These are phyloP conservation scores for Rallus crepitans DNA, from an alignment of 2,797 vertebrate genomes.

Conservation along the genomic window DNA sequence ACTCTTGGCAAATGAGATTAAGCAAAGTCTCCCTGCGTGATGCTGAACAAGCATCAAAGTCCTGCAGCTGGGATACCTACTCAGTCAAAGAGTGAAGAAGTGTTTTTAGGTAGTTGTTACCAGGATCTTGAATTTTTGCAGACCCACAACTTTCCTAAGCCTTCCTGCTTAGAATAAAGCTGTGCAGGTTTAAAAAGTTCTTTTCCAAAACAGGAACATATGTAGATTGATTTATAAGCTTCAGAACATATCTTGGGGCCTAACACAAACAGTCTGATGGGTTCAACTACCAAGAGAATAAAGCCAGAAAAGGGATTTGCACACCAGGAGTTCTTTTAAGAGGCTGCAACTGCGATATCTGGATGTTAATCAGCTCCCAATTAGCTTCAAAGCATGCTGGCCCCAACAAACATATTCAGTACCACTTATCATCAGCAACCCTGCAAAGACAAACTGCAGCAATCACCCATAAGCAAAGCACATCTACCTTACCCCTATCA, in stretches of 20 bases:
- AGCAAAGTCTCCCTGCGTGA: neutral
- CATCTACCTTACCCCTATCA: neutral
- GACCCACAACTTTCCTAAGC: neutral
- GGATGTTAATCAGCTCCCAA: neutral
- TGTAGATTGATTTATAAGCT: accelerated
- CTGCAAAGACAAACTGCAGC: conserved; percentile 1
- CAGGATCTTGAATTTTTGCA: neutral
- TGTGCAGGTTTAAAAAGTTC: neutral
- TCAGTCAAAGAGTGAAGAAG: neutral
- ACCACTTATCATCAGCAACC: conserved; percentile 5
- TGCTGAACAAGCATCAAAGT: neutral
- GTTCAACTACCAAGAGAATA: neutral
- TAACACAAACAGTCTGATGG: neutral
- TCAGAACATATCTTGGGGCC: neutral
- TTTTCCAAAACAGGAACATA: neutral
- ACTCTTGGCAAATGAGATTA: neutral
- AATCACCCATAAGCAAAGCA: conserved; percentile 26
- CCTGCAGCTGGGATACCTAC: neutral
- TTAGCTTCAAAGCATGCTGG: neutral
- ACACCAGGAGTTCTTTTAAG: neutral
- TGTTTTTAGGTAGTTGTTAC: neutral
- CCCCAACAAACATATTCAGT: neutral
- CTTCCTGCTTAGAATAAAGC: neutral
- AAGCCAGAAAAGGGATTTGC: neutral
- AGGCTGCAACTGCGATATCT: neutral